Evolutionary conservation across 2,888 invertebrate genomes (phyloP).

Genomic region (Pollenia labialis): DNA sequence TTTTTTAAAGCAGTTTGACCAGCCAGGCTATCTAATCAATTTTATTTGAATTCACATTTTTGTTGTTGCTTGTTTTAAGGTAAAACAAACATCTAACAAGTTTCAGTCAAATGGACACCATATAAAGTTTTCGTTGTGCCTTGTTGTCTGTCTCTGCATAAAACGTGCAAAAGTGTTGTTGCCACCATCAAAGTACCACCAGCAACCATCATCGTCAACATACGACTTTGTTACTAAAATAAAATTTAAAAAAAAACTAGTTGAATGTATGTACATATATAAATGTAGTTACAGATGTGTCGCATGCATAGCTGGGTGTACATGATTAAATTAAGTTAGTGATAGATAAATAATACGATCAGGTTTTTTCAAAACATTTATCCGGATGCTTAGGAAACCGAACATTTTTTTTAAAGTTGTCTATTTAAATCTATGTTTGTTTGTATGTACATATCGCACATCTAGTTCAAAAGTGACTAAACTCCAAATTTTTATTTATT

Average conservation of each 20-base stretch:
- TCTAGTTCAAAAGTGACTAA: too few relatives aligned
- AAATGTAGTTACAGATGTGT: constrained; percentile 22
- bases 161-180: constrained; percentile 51
- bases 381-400: constrained; percentile 9
- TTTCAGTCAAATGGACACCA: constrained; percentile 53
- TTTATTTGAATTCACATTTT: constrained; percentile 46
- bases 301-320: constrained; percentile 10
- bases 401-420: background rate
- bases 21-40: constrained; percentile 63
- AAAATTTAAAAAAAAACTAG: constrained; percentile 29
- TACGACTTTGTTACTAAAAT: constrained; percentile 11
- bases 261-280: constrained; percentile 17
- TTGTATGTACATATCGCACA: too few relatives aligned
- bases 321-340: constrained; percentile 40
- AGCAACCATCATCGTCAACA: constrained; percentile 26
- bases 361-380: background rate
- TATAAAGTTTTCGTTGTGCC: constrained; percentile 61
- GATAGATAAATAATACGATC: constrained; percentile 30
- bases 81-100: constrained; percentile 59
- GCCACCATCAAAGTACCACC: constrained; percentile 57
- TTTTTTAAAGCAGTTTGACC: constrained; percentile 55
- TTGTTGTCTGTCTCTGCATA: constrained; percentile 57
- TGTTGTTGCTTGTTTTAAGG: background rate
- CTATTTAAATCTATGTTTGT: background rate
- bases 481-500: too few relatives aligned